These are phyloP conservation scores for Taenioides sp. DNA, from an alignment of 2,797 vertebrate species.

Conservation along the genomic window DNA sequence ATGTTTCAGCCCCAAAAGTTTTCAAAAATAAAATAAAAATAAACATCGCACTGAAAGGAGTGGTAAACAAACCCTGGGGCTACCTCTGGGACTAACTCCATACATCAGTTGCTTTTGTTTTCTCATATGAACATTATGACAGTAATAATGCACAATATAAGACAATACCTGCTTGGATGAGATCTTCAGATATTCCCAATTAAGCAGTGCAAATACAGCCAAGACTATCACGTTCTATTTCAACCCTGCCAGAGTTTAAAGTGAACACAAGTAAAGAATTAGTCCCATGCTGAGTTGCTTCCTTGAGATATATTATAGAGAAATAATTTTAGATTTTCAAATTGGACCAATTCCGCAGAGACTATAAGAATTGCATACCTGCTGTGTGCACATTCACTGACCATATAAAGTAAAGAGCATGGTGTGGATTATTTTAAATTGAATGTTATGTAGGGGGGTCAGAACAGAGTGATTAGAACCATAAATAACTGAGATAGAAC, in stretches of 20 bases:
- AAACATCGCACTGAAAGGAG: conserved; percentile 17
- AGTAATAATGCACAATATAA: conserved; percentile 9
- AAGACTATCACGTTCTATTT: neutral
- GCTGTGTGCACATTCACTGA: conserved; percentile 39
- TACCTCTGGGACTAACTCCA: conserved; percentile 3
- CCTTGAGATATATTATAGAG: conserved; percentile 38
- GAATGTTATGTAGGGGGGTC: neutral
- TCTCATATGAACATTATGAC: conserved; percentile 5
- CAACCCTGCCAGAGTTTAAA: conserved; percentile 20
- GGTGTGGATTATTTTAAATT: neutral
- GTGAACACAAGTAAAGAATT: conserved; percentile 22
- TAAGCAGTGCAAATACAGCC: conserved; percentile 13
- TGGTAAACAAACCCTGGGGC: conserved; percentile 38
- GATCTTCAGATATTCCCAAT: conserved; percentile 22
- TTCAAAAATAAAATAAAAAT: conserved; percentile 17
- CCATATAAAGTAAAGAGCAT: neutral
- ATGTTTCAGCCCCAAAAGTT: conserved; percentile 11
- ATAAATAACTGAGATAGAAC: too few species aligned
- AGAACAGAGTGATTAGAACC: neutral
- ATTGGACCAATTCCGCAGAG: conserved; percentile 20
- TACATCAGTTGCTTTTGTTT: conserved; percentile 7
- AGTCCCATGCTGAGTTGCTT: conserved; percentile 32
- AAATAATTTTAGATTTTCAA: conserved; percentile 29
- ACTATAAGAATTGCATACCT: conserved; percentile 21
- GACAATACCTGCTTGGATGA: neutral